These are phyloP conservation scores for Toxotes lorentzi DNA, from an alignment of 2,797 vertebrate genomes.

Conservation along the genomic window DNA sequence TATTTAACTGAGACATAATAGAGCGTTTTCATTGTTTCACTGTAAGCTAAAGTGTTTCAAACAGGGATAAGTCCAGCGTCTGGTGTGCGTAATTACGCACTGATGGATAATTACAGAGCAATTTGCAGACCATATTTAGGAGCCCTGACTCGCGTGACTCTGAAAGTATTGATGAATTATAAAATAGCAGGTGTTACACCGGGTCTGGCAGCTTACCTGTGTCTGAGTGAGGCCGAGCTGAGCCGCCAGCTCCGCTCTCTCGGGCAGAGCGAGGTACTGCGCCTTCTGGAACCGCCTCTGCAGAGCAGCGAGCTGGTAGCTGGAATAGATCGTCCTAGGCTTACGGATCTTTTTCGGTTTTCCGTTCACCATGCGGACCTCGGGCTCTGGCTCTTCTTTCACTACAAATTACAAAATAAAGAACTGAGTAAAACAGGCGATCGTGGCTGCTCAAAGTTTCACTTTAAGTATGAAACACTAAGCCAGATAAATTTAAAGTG, in stretches of 20 bases:
- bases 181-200: background rate
- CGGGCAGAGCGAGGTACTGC: slow-evolving; percentile 96
- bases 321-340: slow-evolving; percentile 98
- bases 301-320: slow-evolving; percentile 96
- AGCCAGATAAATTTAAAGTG: background rate
- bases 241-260: slow-evolving; percentile 96
- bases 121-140: background rate
- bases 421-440: background rate
- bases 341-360: slow-evolving; percentile 99
- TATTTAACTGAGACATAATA: background rate
- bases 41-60: background rate
- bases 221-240: slow-evolving; percentile 98
- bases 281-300: slow-evolving; percentile 98
- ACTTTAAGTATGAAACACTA: background rate
- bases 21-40: background rate
- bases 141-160: background rate
- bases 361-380: slow-evolving; percentile 98
- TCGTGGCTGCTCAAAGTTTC: background rate
- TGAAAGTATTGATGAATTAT: background rate
- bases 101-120: background rate
- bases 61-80: background rate
- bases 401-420: slow-evolving; percentile 72
- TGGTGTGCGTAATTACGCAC: slow-evolving; percentile 57
- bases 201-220: slow-evolving; percentile 81
- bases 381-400: slow-evolving; percentile 97